phyloP scores from a whole-genome alignment of 2,797 vertebrate genomes.

The Pseudochromis fuscus region DNA sequence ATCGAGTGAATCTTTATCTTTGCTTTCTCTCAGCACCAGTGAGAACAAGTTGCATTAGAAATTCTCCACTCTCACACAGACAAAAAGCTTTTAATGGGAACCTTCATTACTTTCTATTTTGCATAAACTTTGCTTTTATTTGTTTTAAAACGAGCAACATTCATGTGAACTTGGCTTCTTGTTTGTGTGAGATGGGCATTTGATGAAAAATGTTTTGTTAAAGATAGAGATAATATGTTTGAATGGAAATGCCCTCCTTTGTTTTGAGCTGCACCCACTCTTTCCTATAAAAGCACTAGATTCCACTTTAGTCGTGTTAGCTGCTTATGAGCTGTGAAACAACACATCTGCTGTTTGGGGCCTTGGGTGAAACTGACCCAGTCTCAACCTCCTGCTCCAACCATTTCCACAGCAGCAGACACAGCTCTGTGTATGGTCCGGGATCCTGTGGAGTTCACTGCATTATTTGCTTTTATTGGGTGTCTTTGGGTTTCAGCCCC shows the following conservation, averaged over 20 bases:
- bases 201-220: constrained; percentile 66
- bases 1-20: constrained; percentile 64
- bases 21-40: constrained; percentile 61
- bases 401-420: constrained; percentile 16
- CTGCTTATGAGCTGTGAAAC: constrained; percentile 48
- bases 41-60: constrained; percentile 65
- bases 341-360: constrained; percentile 21
- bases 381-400: not conserved
- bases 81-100: constrained; percentile 64
- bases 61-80: constrained; percentile 51
- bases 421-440: constrained; percentile 48
- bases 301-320: constrained; percentile 32
- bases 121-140: constrained; percentile 68
- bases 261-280: constrained; percentile 23
- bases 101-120: constrained; percentile 69
- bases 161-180: constrained; percentile 58
- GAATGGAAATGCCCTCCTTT: constrained; percentile 47
- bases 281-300: constrained; percentile 49
- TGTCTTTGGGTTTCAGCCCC: constrained; percentile 35
- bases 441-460: constrained; percentile 33
- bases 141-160: constrained; percentile 48
- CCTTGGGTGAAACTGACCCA: constrained; percentile 31
- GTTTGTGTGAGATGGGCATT: constrained; percentile 58
- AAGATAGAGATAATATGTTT: constrained; percentile 45
- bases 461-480: constrained; percentile 35